These are phyloP conservation scores for Uria aalge DNA, from an alignment of 2,113 vertebrate species.

Conservation along the genomic window DNA sequence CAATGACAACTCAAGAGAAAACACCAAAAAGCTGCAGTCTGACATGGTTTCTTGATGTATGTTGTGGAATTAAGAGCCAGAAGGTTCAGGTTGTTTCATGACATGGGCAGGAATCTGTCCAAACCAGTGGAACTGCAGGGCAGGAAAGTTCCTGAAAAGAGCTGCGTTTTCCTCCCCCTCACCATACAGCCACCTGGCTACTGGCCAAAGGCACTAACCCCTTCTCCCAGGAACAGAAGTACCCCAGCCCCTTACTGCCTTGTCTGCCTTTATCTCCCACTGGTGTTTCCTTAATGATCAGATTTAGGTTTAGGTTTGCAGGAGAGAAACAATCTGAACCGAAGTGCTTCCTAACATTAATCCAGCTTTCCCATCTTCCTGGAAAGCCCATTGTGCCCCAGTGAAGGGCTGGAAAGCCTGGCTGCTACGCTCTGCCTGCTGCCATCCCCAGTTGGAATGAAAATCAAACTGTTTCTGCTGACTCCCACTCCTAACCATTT, in stretches of 20 bases:
- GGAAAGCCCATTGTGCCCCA: neutral
- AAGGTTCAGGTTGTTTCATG: neutral
- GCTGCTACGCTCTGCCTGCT: neutral
- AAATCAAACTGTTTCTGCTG: neutral
- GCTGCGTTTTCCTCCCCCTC: neutral
- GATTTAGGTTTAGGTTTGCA: neutral
- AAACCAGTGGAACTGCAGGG: neutral
- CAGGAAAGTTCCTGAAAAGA: neutral
- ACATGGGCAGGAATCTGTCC: neutral
- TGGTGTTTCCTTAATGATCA: neutral
- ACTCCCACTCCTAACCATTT: conserved; percentile 27
- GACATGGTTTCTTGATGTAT: neutral
- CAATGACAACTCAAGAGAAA: neutral
- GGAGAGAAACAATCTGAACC: neutral
- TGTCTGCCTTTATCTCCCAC: neutral
- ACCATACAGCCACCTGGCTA: rapidly evolving
- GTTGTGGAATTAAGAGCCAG: neutral
- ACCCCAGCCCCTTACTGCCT: neutral
- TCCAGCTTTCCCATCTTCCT: neutral
- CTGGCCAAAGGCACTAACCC: neutral
- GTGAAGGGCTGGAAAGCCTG: neutral
- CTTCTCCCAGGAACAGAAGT: neutral
- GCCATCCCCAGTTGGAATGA: neutral
- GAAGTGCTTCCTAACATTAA: neutral
- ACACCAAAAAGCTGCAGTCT: neutral